Base-by-base conservation (phyloP, 2,797 vertebrate species). In the Schizopygopsis pylzovi region DNA sequence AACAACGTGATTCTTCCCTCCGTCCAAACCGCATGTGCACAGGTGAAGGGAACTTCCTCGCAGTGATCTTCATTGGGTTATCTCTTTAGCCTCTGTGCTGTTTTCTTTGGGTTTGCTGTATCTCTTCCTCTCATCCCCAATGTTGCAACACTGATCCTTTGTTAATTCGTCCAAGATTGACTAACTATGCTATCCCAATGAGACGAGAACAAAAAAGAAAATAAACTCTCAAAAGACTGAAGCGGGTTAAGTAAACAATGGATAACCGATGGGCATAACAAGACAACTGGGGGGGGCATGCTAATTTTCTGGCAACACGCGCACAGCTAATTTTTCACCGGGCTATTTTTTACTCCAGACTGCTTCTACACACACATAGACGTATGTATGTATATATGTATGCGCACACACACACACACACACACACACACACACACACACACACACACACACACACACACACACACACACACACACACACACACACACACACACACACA, bases 41-140 rank as follows among this genome's bases (percentile, higher is more conserved):
- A 90, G 90, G 87, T 85, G 90, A 91, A 93, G 92, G 88, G 33
- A 75, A 93, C 92, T 93, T 92, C 87, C 88, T 89, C 80, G 89
- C 91, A 89, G 89, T 87, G 89, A 90, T 92, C 89, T 88, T 41
- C 65, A 88, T 90, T 84, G 88, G 87, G 88, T 91, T 92, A 92
- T 91, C 87, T 83, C 49, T 72, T 84, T 83, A 90, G 85, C 90
- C 89, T 87, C 89, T 84, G 86, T 92, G 90, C 81, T 81, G 87
- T 91, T 93, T 93, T 91, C 87, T 91, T 92, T 90, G 90, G 86
- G 82, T 89, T 80, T 81, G 79, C 70, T 5, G 39, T 91, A 92
- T 93, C 91, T 90, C 89, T 90, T 93, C 89, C 82, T 81, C 84
- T 90, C 88, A 94, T 93, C 92, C 91, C 45, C 47, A 73, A 59